phyloP scores from a whole-genome alignment of 1,140 invertebrate genomes.

The Neodiprion pinetum region DNA sequence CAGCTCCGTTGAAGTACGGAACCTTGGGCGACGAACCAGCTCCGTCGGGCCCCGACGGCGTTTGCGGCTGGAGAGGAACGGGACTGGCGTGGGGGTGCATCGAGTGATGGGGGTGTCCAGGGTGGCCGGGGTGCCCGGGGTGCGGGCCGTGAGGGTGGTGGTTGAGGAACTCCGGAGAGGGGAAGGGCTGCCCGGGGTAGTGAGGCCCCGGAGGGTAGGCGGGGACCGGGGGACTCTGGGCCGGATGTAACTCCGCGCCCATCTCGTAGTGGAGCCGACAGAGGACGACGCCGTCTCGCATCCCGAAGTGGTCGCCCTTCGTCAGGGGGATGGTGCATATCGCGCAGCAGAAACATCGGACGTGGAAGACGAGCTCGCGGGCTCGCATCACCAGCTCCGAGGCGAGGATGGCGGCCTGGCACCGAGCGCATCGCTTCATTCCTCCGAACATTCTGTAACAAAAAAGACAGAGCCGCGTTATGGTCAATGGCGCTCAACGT shows the following conservation, averaged over 20 bases:
- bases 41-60: constrained; percentile 43
- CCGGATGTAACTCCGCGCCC: constrained; percentile 68
- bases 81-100: constrained; percentile 63
- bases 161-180: constrained; percentile 64
- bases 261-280: constrained; percentile 87
- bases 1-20: constrained; percentile 77
- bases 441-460: constrained; percentile 77
- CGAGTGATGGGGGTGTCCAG: constrained; percentile 51
- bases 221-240: constrained; percentile 66
- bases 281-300: constrained; percentile 82
- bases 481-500: background rate
- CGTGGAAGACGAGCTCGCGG: constrained; percentile 91
- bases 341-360: constrained; percentile 93
- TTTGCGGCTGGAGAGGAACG: constrained; percentile 54
- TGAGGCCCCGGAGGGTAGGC: constrained; percentile 65
- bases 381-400: constrained; percentile 96
- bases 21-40: constrained; percentile 60
- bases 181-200: constrained; percentile 60
- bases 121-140: constrained; percentile 50
- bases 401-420: constrained; percentile 88
- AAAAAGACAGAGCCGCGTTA: constrained; percentile 27
- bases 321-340: constrained; percentile 85
- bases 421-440: constrained; percentile 85
- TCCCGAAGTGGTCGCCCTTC: constrained; percentile 94
- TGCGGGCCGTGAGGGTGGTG: constrained; percentile 55